A percentile compares a stretch with the other conserved stretches of the same genome.
Evolutionary conservation across 1,140 invertebrate species (phyloP).

Genomic region (Zaprionus ghesquierei): DNA sequence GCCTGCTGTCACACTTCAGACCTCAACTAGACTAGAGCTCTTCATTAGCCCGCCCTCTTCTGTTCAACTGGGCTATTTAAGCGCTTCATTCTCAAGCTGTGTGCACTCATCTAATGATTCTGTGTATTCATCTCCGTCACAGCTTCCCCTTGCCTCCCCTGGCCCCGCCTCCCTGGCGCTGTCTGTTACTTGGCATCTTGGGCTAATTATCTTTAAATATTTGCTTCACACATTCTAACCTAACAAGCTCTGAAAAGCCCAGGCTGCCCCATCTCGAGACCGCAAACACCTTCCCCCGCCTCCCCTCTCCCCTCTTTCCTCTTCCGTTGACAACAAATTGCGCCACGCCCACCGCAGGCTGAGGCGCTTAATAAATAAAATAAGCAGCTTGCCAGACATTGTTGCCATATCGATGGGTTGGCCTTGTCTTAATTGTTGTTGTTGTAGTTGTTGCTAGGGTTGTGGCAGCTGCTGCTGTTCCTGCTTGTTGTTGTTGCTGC

Average conservation of each 20-base stretch:
- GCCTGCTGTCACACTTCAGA: not conserved
- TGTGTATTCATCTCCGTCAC: constrained; percentile 21
- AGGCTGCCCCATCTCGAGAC: not conserved
- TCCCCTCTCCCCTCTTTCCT: not conserved
- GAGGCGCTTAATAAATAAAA: constrained; percentile 74
- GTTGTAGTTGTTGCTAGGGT: constrained; percentile 15
- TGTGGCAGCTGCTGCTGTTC: not conserved
- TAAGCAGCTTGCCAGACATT: constrained; percentile 73
- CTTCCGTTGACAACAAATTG: constrained; percentile 22
- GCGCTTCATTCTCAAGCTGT: not conserved
- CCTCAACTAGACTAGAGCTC: not conserved
- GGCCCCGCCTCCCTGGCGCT: not conserved
- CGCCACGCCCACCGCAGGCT: constrained; percentile 52
- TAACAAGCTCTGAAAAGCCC: constrained; percentile 13
- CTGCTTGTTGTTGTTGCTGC: constrained; percentile 22
- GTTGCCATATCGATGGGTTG: constrained; percentile 60
- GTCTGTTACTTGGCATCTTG: constrained; percentile 13
- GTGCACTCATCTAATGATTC: constrained; percentile 9
- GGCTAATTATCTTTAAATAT: constrained; percentile 71
- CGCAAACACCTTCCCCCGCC: not conserved
- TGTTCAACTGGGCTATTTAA: not conserved
- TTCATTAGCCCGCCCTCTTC: not conserved
- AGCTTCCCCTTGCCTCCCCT: not conserved
- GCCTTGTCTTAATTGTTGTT: constrained; percentile 57
- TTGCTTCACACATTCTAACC: constrained; percentile 38